Base-by-base conservation (phyloP, 2,888 invertebrate species). In the Nymphalis c-album region DNA sequence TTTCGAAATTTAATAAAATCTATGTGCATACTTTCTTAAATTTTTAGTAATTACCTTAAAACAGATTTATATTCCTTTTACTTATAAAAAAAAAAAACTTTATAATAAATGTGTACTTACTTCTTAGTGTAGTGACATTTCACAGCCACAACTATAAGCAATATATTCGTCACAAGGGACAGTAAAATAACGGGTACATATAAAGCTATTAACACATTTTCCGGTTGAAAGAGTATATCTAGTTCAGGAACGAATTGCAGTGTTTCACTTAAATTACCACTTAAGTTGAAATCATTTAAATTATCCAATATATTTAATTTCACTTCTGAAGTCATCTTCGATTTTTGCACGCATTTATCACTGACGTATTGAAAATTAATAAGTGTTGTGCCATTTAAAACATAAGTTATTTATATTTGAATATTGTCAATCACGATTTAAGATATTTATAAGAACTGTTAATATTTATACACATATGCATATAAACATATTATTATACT, bases 91-190 rank as follows among this genome's bases (percentile, higher is more conserved):
- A 7, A n/a, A 48, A 18, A 48, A 48, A 48, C 2, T 50, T 26
- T 3, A 26, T 1, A 13, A 6, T 17, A 26, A 31, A 5, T 17
- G 18, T 8, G 2, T 18, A 35, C 93, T 92, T 85, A 95, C 95
- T 94, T 95, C 78, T 95, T 93, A 78, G 95, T 94, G 75, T 94
- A 95, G 72, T 94, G 93, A 77, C 94, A 95, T 77, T 94, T 95
- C 70, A 95, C 93, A 62, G 95, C 94, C 0, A 95, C 94, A 4
- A 94, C 86, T 64, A 95, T 95, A 1, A 95, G 94, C 13, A 95
- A 84, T n/a, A 93, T 86, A 76, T 95, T 95, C 4, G 95, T 94
- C 8, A 93, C 84, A 22, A 95, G 82, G 0, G 95, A 95, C 59
- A 94, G 76, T 18, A 95, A 75, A 69, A 95, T 94, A 5, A 95